Evolutionary conservation across 2,797 vertebrate genomes (phyloP).

Genomic region (Margarornis squamiger): DNA sequence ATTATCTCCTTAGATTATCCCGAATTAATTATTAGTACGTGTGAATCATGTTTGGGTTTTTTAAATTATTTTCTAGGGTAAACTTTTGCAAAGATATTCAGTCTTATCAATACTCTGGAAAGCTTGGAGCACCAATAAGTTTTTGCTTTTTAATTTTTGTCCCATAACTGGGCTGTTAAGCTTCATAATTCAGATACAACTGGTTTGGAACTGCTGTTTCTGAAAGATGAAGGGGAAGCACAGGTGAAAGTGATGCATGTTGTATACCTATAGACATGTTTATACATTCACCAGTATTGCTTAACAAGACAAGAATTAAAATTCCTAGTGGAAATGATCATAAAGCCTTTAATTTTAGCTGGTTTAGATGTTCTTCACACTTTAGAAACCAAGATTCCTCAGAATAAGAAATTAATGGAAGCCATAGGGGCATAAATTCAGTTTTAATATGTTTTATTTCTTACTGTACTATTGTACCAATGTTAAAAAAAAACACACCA

Average conservation of each 20-base stretch:
- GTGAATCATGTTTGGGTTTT: background rate
- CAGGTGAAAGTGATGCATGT: background rate
- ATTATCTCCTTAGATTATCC: background rate
- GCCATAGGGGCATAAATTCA: background rate
- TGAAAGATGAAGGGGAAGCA: background rate
- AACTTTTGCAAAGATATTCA: background rate
- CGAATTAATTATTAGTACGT: background rate
- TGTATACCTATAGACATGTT: background rate
- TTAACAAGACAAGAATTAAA: background rate
- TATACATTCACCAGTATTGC: background rate
- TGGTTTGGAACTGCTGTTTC: background rate
- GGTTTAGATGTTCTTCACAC: background rate
- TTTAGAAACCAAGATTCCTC: background rate
- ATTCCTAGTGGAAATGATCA: background rate
- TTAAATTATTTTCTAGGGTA: background rate
- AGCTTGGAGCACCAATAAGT: rapidly evolving
- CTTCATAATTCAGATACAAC: background rate
- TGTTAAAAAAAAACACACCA: background rate
- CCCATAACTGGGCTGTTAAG: background rate
- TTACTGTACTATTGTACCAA: background rate
- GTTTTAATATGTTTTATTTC: background rate
- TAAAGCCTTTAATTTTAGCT: background rate
- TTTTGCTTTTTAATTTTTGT: background rate
- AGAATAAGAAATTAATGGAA: background rate
- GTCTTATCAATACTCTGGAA: background rate